These are phyloP conservation scores for Margarornis squamiger DNA, from an alignment of 2,797 vertebrate species.

Conservation along the genomic window DNA sequence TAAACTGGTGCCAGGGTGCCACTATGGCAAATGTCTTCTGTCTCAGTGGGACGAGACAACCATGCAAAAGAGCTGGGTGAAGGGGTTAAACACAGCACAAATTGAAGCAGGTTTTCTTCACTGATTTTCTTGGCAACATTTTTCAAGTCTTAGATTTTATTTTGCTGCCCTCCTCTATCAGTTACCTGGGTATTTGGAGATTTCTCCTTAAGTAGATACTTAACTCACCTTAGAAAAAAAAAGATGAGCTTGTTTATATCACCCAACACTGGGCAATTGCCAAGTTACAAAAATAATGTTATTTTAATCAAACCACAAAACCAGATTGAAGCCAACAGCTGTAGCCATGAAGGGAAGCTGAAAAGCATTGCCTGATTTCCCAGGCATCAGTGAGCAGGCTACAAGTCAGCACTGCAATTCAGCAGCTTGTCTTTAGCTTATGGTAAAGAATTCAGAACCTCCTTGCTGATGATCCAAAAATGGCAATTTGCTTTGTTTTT, in stretches of 20 bases:
- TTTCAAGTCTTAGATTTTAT: not conserved
- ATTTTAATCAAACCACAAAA: constrained; percentile 31
- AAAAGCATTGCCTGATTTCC: constrained; percentile 28
- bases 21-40: fast-evolving
- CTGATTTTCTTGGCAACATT: not conserved
- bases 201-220: not conserved
- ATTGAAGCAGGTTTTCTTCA: not conserved
- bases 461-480: not conserved
- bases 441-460: not conserved
- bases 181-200: not conserved
- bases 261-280: not conserved
- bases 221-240: not conserved
- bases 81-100: too few relatives aligned
- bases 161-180: not conserved
- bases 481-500: not conserved
- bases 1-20: not conserved
- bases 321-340: constrained; percentile 20
- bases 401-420: not conserved
- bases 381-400: constrained; percentile 25
- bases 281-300: not conserved
- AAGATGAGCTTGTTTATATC: fast-evolving
- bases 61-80: not conserved
- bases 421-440: not conserved
- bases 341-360: not conserved
- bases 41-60: not conserved